Conservation (phyloP, 2,797 vertebrate genomes). For the Oreochromis mossambicus region DNA sequence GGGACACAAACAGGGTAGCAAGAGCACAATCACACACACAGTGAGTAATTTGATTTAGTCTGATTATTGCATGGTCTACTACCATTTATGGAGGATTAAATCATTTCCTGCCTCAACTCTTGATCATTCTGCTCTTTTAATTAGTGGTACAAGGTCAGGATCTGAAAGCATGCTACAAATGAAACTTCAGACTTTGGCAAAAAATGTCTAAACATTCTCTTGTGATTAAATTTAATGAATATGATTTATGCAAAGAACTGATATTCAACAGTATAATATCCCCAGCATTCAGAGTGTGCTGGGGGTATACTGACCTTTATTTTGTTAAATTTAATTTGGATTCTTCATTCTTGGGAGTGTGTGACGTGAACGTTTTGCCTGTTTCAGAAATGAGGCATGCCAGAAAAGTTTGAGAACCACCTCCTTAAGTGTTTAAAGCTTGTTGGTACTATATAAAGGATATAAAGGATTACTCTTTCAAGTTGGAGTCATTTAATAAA, state of each 20-base stretch:
- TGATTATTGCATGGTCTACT: conserved; percentile 66
- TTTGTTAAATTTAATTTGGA: neutral
- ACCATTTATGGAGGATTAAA: conserved; percentile 51
- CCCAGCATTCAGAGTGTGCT: neutral
- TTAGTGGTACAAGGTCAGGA: neutral
- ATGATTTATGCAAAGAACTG: neutral
- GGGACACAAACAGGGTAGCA: neutral
- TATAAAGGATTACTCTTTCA: neutral
- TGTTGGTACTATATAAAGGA: neutral
- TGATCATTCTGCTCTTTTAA: neutral
- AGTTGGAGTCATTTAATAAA: neutral
- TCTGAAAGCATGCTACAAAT: neutral
- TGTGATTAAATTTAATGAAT: neutral
- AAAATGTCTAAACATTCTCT: neutral
- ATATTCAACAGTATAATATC: neutral
- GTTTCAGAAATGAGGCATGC: neutral
- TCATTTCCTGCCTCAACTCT: conserved; percentile 58
- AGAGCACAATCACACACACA: neutral
- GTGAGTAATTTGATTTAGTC: conserved; percentile 64
- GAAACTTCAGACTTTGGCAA: neutral
- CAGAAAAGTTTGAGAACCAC: neutral
- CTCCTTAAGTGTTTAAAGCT: neutral
- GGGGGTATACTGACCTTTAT: neutral
- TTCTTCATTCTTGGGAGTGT: neutral
- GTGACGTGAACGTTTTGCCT: neutral